Percentiles rank a stretch among this genome's conserved stretches.
Conservation (phyloP, 2,888 invertebrate species). For the Lutraria lutraria region DNA sequence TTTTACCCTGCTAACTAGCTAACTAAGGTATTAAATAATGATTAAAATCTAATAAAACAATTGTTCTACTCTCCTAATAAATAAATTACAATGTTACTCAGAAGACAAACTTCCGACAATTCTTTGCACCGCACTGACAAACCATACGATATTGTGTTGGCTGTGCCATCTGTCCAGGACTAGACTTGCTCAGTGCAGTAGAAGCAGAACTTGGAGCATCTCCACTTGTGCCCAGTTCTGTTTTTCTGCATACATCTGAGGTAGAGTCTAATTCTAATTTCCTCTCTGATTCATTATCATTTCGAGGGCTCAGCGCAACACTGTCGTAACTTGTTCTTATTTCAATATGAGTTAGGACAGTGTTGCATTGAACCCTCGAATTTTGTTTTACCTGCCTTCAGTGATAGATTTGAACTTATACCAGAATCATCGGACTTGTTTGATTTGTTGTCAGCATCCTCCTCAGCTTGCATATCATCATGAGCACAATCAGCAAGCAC, state of each 20-base stretch:
- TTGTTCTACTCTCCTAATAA: not conserved
- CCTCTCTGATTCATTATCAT: not conserved
- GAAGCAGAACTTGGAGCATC: not conserved
- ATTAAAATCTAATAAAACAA: too few relatives aligned
- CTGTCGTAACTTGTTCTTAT: too few relatives aligned
- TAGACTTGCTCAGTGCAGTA: not conserved
- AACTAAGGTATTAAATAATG: too few relatives aligned
- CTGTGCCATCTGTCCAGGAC: conserved; percentile 10
- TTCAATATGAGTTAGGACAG: too few relatives aligned
- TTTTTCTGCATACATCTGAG: not conserved
- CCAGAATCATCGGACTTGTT: conserved; percentile 7
- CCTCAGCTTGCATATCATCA: not conserved
- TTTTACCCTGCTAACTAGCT: too few relatives aligned
- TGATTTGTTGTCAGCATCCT: not conserved
- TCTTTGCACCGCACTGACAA: conserved; percentile 85
- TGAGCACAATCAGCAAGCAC: too few relatives aligned
- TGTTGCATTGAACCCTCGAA: too few relatives aligned
- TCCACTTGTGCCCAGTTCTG: not conserved
- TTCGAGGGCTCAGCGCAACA: too few relatives aligned
- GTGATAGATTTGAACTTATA: conserved; percentile 1
- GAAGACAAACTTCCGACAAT: conserved; percentile 85
- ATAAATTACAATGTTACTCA: conserved; percentile 48
- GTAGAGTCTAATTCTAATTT: not conserved
- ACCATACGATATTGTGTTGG: conserved; percentile 79
- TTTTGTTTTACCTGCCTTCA: not conserved